These are phyloP conservation scores for Athetis lepigone DNA, from an alignment of 2,888 invertebrate species.

Conservation along the genomic window DNA sequence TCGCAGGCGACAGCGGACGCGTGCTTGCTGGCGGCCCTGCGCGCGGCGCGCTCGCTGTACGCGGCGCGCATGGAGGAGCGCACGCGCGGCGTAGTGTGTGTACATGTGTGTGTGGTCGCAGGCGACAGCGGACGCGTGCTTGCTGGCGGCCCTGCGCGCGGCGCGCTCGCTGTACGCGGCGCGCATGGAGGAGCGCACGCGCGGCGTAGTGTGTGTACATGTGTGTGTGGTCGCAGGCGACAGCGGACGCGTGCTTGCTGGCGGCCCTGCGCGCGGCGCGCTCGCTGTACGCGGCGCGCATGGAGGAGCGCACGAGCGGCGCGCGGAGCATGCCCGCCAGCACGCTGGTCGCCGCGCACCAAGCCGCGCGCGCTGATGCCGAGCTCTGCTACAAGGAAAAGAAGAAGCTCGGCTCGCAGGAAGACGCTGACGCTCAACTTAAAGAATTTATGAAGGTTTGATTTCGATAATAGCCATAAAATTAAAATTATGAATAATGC, in stretches of 20 bases:
- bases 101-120: too few relatives aligned
- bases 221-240: constrained; percentile 51
- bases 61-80: too few relatives aligned
- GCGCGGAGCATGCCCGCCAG: not conserved
- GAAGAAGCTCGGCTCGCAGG: constrained; percentile 48
- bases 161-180: too few relatives aligned
- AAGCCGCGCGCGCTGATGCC: constrained; percentile 29
- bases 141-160: too few relatives aligned
- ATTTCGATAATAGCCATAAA: not conserved
- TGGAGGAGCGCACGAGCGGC: constrained; percentile 63
- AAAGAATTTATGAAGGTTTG: constrained; percentile 43
- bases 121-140: too few relatives aligned
- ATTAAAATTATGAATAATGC: too few relatives aligned
- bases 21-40: too few relatives aligned
- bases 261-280: constrained; percentile 55
- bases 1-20: too few relatives aligned
- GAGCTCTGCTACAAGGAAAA: constrained; percentile 56
- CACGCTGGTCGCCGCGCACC: not conserved
- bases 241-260: constrained; percentile 55
- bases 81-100: too few relatives aligned
- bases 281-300: constrained; percentile 52
- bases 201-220: too few relatives aligned
- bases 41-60: too few relatives aligned
- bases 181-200: too few relatives aligned
- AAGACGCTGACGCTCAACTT: constrained; percentile 35